Conservation (phyloP, 2,888 invertebrate genomes). For the Atrina japonica region DNA sequence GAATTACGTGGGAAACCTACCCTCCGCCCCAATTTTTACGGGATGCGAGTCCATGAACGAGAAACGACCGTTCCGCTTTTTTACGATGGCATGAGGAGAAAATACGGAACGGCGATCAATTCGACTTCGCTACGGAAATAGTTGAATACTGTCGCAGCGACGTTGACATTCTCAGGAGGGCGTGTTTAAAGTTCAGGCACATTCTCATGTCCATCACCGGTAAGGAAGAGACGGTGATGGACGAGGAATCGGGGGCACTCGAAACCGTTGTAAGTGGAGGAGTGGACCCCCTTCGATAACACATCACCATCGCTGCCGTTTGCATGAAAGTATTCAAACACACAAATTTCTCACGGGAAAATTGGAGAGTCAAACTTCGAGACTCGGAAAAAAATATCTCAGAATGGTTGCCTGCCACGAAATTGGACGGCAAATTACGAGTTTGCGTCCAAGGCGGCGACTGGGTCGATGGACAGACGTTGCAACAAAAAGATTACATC, state of each 20-base stretch:
- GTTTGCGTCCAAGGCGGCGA: constrained; percentile 10
- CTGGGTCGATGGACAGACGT: constrained; percentile 17
- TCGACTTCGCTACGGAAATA: constrained; percentile 48
- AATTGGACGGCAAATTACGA: constrained; percentile 15
- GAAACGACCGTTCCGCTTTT: constrained; percentile 39
- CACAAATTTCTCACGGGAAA: constrained; percentile 43
- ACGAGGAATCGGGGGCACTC: constrained; percentile 29
- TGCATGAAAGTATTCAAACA: constrained; percentile 42
- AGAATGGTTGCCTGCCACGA: constrained; percentile 25
- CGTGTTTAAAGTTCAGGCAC: constrained; percentile 41
- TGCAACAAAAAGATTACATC: too few species aligned
- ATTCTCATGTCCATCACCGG: constrained; percentile 37
- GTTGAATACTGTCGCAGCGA: constrained; percentile 42
- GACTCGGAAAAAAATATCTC: background rate
- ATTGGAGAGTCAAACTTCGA: constrained; percentile 35
- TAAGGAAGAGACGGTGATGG: background rate
- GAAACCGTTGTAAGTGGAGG: too few species aligned
- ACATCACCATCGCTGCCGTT: constrained; percentile 40
- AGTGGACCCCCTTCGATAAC: constrained; percentile 39
- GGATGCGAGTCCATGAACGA: constrained; percentile 40
- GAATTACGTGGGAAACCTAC: constrained; percentile 45
- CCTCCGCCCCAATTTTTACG: constrained; percentile 40
- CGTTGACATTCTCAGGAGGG: constrained; percentile 44
- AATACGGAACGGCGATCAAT: constrained; percentile 11
- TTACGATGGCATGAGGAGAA: constrained; percentile 40